Base-by-base conservation (phyloP, 1,140 invertebrate genomes). In the Zaprionus kolodkinae region DNA sequence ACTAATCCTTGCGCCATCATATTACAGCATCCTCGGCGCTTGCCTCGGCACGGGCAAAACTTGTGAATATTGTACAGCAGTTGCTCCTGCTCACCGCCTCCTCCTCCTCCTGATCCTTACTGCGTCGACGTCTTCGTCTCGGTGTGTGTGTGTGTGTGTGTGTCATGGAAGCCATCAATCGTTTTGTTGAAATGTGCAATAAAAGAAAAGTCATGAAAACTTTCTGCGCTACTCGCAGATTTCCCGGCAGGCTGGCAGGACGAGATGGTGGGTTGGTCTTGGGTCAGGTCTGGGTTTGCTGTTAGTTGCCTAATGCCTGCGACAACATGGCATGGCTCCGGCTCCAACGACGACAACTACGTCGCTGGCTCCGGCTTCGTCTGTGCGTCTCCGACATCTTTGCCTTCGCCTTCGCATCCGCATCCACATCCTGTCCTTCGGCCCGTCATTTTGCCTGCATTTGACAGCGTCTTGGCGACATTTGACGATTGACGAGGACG, bases 171-270 rank as follows among this genome's bases (percentile, higher is more conserved):
- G 91, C 87, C 87, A 92, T 92, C 91, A 91, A 92, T 92, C 91
- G 91, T 91, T 91, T 92, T 90, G 81, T 89, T 92, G 91, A 92
- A 92, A 92, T 92, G 87, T 92, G 91, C 91, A 92, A 91, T 91
- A 91, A 92, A 89, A 86, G 91, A 88, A 91, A 91, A 91, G 91
- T 92, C 91, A 91, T 92, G 87, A 92, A 92, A 92, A 91, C 84
- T 91, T 91, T 88, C 77, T 88, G 85, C 77, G 78, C 78, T 91
- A 69, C 82, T 83, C 87, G 84, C 88, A 85, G 83, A 90, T 86
- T 89, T 89, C 73, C 73, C 56, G 69, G 52, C 70, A 35, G 43
- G 68, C 70, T 27, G 43, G 68, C 40, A 27, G 33, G 33, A 45
- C 35, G 36, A 45, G 43, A 6, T 5, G 27, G 17, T 13, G 48